Evolutionary conservation across 1,140 invertebrate genomes (phyloP).

Genomic region (Pachyrhynchus sulphureomaculatus): DNA sequence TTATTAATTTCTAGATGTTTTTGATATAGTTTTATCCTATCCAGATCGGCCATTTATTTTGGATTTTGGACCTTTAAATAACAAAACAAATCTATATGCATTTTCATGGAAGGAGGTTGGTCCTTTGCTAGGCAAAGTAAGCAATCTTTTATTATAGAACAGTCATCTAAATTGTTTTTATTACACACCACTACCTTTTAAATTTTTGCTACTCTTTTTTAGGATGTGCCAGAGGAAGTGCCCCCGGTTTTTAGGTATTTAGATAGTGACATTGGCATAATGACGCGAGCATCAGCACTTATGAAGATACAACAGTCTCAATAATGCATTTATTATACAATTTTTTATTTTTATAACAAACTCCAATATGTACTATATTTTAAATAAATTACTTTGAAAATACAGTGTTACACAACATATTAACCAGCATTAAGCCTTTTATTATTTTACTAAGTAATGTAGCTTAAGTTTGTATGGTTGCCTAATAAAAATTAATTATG

Average conservation of each 20-base stretch:
- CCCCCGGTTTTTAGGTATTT: slow-evolving; percentile 47
- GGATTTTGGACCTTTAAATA: slow-evolving; percentile 46
- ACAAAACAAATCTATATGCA: slow-evolving; percentile 46
- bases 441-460: too few relatives aligned
- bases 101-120: slow-evolving; percentile 47
- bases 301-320: slow-evolving; percentile 16
- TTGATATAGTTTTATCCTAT: slow-evolving; percentile 44
- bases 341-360: not conserved
- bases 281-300: slow-evolving; percentile 30
- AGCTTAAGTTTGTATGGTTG: not conserved
- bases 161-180: too few relatives aligned
- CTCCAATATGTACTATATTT: too few relatives aligned
- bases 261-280: slow-evolving; percentile 47
- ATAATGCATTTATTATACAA: not conserved
- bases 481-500: not conserved
- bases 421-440: too few relatives aligned
- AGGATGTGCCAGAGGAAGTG: slow-evolving; percentile 40
- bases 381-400: too few relatives aligned
- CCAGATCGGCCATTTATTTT: slow-evolving; percentile 41
- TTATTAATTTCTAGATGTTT: slow-evolving; percentile 38
- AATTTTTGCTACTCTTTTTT: too few relatives aligned
- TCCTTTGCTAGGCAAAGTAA: slow-evolving; percentile 42
- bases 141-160: too few relatives aligned
- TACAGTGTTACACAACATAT: too few relatives aligned
- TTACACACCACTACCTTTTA: too few relatives aligned